These are phyloP conservation scores for Cotesia vestalis DNA, from an alignment of 1,140 invertebrate genomes.

Conservation along the genomic window DNA sequence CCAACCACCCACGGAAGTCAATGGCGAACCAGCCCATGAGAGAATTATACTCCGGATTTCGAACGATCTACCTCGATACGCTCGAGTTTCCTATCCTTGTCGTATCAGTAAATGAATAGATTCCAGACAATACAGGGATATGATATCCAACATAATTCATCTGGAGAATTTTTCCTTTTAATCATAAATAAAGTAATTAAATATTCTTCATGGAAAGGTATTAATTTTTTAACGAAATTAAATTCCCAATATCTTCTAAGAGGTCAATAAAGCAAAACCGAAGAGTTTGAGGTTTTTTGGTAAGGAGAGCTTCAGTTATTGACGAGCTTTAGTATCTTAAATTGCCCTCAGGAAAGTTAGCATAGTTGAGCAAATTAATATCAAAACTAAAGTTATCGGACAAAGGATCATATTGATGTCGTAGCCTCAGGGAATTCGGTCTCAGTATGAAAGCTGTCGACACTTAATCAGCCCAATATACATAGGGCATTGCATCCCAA, in stretches of 20 bases:
- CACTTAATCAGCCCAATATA: constrained; percentile 10
- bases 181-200: no score
- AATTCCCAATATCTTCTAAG: not conserved
- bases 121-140: no score
- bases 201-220: not conserved
- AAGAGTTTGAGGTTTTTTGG: not conserved
- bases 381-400: constrained; percentile 15
- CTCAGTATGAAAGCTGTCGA: not conserved
- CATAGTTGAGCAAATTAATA: constrained; percentile 26
- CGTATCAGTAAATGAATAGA: not conserved
- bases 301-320: not conserved
- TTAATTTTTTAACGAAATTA: not conserved
- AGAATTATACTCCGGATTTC: constrained; percentile 21
- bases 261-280: not conserved
- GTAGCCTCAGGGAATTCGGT: not conserved
- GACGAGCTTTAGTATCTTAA: not conserved
- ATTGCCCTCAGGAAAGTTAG: not conserved
- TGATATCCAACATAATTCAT: no score
- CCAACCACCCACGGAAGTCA: constrained; percentile 53
- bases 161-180: no score
- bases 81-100: constrained; percentile 5
- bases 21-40: not conserved
- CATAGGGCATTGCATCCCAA: not conserved
- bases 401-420: constrained; percentile 6
- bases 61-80: constrained; percentile 28